Conservation (phyloP, 2,113 vertebrate genomes). For the Pachycephala philippinensis region DNA sequence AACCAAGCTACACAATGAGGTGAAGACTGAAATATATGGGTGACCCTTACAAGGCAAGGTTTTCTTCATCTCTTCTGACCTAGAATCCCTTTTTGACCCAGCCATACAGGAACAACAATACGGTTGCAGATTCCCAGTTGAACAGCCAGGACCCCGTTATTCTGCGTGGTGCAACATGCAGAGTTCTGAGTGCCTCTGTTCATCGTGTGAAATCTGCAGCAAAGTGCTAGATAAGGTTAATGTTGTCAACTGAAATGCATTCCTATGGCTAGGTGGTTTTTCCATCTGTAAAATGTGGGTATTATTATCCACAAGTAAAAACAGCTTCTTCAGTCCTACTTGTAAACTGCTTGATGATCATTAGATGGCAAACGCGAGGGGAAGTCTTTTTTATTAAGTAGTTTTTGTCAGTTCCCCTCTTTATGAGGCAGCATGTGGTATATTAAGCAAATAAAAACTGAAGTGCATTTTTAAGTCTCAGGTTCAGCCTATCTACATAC, state of each 20-base stretch:
- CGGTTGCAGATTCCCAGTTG: fast-evolving
- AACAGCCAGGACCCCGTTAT: fast-evolving
- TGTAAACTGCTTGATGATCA: background rate
- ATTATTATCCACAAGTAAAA: background rate
- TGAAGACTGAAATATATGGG: fast-evolving
- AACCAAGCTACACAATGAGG: too few species aligned
- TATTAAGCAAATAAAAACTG: background rate
- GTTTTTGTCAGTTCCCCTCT: background rate
- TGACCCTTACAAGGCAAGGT: background rate
- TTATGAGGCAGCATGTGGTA: background rate
- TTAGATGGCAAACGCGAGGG: background rate
- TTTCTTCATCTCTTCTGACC: background rate
- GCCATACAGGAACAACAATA: background rate
- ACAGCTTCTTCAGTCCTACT: background rate
- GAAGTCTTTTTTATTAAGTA: background rate
- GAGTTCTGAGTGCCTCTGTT: background rate
- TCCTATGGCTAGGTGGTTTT: background rate
- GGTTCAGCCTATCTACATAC: background rate
- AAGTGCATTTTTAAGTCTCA: background rate
- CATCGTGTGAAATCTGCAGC: background rate
- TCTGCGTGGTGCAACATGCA: fast-evolving
- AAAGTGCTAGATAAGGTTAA: background rate
- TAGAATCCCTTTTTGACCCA: background rate
- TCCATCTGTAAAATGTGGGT: background rate
- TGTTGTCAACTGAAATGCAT: background rate